Percentiles rank a stretch among this genome's conserved stretches.
phyloP scores from a whole-genome alignment of 2,113 vertebrate genomes.

The Periophthalmodon schlosseri region DNA sequence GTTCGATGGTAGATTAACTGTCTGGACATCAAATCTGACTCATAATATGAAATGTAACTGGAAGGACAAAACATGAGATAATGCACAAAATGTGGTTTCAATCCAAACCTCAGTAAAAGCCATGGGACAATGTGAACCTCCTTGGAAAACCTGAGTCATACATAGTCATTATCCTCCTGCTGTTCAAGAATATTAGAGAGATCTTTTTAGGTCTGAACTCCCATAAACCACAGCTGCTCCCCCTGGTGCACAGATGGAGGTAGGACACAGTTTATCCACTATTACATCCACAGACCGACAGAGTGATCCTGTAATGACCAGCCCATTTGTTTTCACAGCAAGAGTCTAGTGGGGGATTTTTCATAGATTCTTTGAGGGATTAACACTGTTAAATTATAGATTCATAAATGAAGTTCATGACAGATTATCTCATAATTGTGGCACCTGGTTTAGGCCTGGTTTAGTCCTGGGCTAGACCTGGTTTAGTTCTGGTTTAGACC shows the following conservation, averaged over 20 bases:
- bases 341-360: not conserved
- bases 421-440: not conserved
- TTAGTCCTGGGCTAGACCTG: too few species aligned
- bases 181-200: not conserved
- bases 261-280: slow-evolving; percentile 6
- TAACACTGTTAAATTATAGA: too few species aligned
- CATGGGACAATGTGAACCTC: not conserved
- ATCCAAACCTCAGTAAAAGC: too few species aligned
- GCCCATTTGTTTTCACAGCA: slow-evolving; percentile 18
- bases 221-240: slow-evolving; percentile 12
- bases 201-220: not conserved
- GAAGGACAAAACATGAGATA: too few species aligned
- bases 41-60: too few species aligned
- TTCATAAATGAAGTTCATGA: not conserved
- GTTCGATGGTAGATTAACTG: too few species aligned
- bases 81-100: too few species aligned
- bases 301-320: slow-evolving; percentile 34
- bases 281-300: slow-evolving; percentile 11
- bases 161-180: not conserved
- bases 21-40: too few species aligned
- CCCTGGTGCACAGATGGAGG: slow-evolving; percentile 13
- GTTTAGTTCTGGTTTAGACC: too few species aligned
- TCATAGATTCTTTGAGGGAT: not conserved
- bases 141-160: not conserved
- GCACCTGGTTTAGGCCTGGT: too few species aligned